Conservation (phyloP, 1,140 invertebrate genomes). For the Pseudoatta argentina region DNA sequence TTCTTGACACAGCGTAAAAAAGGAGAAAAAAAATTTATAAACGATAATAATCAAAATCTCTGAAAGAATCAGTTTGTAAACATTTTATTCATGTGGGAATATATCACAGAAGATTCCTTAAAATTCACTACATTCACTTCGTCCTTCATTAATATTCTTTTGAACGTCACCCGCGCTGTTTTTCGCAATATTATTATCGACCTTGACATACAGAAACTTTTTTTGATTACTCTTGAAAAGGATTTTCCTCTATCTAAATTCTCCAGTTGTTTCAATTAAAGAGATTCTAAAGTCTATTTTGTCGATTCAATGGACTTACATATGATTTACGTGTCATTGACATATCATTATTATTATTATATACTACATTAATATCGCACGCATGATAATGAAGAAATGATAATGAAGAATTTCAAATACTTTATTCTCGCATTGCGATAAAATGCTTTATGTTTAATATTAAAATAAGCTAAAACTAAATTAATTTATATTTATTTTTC, state of each 20-base stretch:
- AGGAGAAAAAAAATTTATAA: neutral
- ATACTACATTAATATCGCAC: too few relatives aligned
- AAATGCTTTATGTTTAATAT: too few relatives aligned
- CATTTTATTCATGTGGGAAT: conserved; percentile 17
- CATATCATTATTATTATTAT: too few relatives aligned
- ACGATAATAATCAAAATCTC: conserved; percentile 18
- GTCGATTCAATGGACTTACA: too few relatives aligned
- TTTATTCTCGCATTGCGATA: too few relatives aligned
- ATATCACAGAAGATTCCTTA: neutral
- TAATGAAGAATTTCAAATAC: too few relatives aligned
- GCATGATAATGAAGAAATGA: too few relatives aligned
- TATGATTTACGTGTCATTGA: too few relatives aligned
- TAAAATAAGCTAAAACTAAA: too few relatives aligned
- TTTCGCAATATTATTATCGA: conserved; percentile 21
- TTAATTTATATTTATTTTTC: too few relatives aligned
- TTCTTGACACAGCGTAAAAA: neutral
- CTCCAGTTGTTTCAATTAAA: neutral
- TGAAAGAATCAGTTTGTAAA: neutral
- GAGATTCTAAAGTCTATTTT: too few relatives aligned
- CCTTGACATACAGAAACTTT: conserved; percentile 30
- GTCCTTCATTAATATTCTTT: conserved; percentile 17
- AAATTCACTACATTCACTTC: neutral
- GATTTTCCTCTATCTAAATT: neutral
- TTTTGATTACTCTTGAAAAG: neutral
- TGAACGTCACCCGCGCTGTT: neutral